Percentiles rank a stretch among this genome's conserved stretches.
These are phyloP conservation scores for Drosophila paulistorum DNA, from an alignment of 1,140 invertebrate species.

Conservation along the genomic window DNA sequence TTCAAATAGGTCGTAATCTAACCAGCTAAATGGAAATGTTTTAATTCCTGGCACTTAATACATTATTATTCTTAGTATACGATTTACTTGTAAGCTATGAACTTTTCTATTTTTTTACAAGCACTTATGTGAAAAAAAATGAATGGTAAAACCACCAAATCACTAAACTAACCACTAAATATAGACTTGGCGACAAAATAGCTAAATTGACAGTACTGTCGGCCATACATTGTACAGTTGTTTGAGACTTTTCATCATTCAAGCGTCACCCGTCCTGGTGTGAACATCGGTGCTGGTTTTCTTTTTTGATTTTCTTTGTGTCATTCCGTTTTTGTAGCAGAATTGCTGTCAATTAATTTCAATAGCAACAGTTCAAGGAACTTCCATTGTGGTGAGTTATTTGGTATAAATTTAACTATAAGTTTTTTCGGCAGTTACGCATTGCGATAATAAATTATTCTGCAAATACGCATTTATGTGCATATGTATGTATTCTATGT, in stretches of 20 bases:
- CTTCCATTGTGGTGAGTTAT: background rate
- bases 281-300: constrained; percentile 12
- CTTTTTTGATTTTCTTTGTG: background rate
- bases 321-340: too few relatives aligned
- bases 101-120: too few relatives aligned
- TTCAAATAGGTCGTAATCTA: too few relatives aligned
- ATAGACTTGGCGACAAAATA: background rate
- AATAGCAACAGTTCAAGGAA: background rate
- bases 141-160: too few relatives aligned
- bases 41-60: too few relatives aligned
- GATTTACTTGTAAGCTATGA: too few relatives aligned
- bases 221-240: background rate
- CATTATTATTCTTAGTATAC: too few relatives aligned
- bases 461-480: background rate
- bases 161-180: too few relatives aligned
- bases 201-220: background rate
- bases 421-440: background rate
- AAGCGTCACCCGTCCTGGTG: constrained; percentile 29
- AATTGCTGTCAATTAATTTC: too few relatives aligned
- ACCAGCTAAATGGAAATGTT: too few relatives aligned
- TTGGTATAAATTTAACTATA: background rate
- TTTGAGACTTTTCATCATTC: constrained; percentile 30
- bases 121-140: too few relatives aligned
- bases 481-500: background rate
- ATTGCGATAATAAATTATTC: background rate